These are phyloP conservation scores for Myxocyprinus asiaticus DNA, from an alignment of 2,113 vertebrate species.

Conservation along the genomic window DNA sequence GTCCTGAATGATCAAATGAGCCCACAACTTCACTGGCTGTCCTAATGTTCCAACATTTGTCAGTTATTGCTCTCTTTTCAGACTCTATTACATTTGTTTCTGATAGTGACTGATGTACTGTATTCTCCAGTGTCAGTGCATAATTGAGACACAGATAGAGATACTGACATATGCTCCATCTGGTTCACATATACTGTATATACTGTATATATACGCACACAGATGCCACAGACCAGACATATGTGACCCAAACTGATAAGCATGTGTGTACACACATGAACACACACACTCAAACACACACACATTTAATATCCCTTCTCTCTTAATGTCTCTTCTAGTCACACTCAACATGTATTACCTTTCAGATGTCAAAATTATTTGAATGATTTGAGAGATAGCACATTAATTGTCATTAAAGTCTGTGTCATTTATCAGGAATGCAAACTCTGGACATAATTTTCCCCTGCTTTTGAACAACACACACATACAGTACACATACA, in stretches of 20 bases:
- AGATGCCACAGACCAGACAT: not conserved
- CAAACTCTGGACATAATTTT: conserved; percentile 14
- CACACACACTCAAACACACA: too few species aligned
- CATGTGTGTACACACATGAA: too few species aligned
- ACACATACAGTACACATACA: conserved; percentile 4
- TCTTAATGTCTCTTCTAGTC: too few species aligned
- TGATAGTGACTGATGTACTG: conserved; percentile 18
- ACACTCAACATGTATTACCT: too few species aligned
- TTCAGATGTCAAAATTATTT: not conserved
- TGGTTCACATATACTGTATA: too few species aligned
- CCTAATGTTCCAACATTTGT: conserved; percentile 14
- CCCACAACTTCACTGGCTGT: not conserved
- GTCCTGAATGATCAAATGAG: conserved; percentile 38
- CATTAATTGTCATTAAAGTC: conserved; percentile 40
- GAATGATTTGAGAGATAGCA: conserved; percentile 22
- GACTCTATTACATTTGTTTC: conserved; percentile 40
- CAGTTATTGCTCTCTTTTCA: conserved; percentile 45
- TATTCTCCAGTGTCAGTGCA: not conserved
- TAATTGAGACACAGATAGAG: not conserved
- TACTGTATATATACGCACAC: too few species aligned
- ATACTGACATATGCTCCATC: too few species aligned
- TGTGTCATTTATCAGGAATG: conserved; percentile 31
- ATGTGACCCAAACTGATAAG: not conserved
- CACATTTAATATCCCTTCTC: too few species aligned
- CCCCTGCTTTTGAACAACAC: conserved; percentile 33